phyloP scores from a whole-genome alignment of 2,888 invertebrate species.

The Subacronicta megacephala region DNA sequence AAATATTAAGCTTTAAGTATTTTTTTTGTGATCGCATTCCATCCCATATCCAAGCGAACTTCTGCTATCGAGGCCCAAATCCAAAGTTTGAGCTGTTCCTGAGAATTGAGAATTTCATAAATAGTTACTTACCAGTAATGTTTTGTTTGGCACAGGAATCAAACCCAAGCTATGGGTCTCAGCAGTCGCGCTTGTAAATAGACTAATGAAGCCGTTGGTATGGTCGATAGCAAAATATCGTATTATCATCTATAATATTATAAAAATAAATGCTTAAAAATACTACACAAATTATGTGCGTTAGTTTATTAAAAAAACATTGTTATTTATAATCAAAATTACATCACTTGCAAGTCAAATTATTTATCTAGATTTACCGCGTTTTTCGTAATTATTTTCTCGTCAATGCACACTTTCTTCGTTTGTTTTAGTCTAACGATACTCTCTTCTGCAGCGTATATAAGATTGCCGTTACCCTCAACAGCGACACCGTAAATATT shows the following conservation, averaged over 20 bases:
- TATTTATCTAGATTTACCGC: not conserved
- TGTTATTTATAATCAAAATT: not conserved
- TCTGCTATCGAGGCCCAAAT: too few species aligned
- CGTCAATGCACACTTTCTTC: conserved; percentile 33
- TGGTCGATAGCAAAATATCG: too few species aligned
- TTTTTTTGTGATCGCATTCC: too few species aligned
- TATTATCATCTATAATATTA: not conserved
- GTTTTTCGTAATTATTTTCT: not conserved
- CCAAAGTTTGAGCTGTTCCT: too few species aligned
- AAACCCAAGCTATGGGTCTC: too few species aligned
- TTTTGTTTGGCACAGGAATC: too few species aligned
- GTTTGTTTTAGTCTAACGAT: conserved; percentile 60
- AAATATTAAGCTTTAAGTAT: too few species aligned
- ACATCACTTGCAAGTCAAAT: not conserved
- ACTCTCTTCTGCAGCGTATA: conserved; percentile 58
- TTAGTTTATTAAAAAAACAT: not conserved
- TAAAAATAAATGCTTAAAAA: not conserved
- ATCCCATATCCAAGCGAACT: too few species aligned
- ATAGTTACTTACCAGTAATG: too few species aligned
- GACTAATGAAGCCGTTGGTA: too few species aligned
- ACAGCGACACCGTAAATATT: conserved; percentile 57
- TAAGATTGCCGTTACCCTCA: conserved; percentile 59
- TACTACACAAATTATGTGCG: not conserved
- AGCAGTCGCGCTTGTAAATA: too few species aligned
- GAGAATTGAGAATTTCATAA: too few species aligned